Evolutionary conservation across 1,140 invertebrate species (phyloP), one percentile per base, ranked within the genome.

Genomic region (Adelges cooleyi): DNA sequence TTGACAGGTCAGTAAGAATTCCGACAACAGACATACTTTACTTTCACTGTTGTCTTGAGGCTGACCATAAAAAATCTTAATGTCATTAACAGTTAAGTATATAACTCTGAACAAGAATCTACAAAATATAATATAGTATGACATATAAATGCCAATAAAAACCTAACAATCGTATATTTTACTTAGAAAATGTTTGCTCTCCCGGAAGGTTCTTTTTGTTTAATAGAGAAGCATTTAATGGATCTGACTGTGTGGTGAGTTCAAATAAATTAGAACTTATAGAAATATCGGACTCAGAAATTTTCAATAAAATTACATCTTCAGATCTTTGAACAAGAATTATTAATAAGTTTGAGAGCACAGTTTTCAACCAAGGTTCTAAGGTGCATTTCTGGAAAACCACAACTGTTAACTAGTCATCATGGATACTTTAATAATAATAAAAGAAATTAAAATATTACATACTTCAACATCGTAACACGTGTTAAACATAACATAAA

Each of bases 241-340:
- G 56, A 46, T 62, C 56, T 22, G 42, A 29, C 11, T 62, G 56
- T 33, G 56, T 62, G 46, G 42, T 46, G n/a, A 62, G 42, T 48
- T 62, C 56, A 5, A 48, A 62, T 62, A 62, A 62, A 62, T 62
- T 62, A 20, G 56, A 62, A n/a, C 56, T 62, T 6, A 62, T 62
- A 46, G 25, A 48, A 29, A 62, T 62, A 33, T 62, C 56, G 15
- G 40, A 46, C 46, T 62, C 56, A 18, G 56, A 62, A 62, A 62
- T 62, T n/a, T 42, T 48, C 15, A 46, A 25, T n/a, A 62, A 13
- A 22, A 62, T 44, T 48, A 62, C 42, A 46, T 62, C 56, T 48
- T 62, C 56, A n/a, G 56, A 62, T 48, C 44, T 62, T 44, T 62
- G 56, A 48, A 62, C 46, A 13, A 44, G 40, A 29, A 62, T 62